phyloP scores from a whole-genome alignment of 2,797 vertebrate species.

The Hypotaenidia okinawae region DNA sequence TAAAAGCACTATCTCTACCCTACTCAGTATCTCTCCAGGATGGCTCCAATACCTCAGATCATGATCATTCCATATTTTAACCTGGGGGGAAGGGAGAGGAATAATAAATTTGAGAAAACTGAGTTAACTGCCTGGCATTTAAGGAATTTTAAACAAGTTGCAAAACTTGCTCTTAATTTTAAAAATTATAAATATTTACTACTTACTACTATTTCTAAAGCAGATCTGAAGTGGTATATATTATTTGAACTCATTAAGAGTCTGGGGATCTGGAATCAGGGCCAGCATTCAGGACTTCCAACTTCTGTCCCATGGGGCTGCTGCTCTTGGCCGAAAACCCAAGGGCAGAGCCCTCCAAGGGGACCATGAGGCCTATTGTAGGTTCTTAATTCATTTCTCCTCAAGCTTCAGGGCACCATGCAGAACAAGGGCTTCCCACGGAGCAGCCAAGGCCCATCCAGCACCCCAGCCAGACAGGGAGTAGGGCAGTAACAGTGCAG shows the following conservation, averaged over 20 bases:
- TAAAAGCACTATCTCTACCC: background rate
- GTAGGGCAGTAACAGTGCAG: background rate
- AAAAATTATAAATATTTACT: background rate
- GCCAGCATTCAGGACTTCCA: background rate
- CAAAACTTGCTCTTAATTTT: background rate
- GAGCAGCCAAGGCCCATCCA: background rate
- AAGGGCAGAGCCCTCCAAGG: background rate
- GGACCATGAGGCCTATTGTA: background rate
- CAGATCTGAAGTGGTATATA: background rate
- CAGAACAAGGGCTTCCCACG: background rate
- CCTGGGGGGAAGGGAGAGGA: background rate
- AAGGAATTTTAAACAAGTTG: background rate
- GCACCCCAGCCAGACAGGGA: background rate
- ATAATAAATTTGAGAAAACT: background rate
- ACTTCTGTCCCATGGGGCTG: background rate
- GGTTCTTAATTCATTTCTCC: background rate
- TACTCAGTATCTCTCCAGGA: background rate
- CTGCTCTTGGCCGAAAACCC: background rate
- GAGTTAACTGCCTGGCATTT: background rate
- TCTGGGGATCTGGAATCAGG: background rate
- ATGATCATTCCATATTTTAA: background rate
- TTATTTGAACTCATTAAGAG: background rate
- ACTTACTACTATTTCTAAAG: background rate
- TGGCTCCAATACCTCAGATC: background rate
- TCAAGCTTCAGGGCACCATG: rapidly evolving